Evolutionary conservation across 2,797 vertebrate genomes (phyloP).

Genomic region (Lophotriccus pileatus): DNA sequence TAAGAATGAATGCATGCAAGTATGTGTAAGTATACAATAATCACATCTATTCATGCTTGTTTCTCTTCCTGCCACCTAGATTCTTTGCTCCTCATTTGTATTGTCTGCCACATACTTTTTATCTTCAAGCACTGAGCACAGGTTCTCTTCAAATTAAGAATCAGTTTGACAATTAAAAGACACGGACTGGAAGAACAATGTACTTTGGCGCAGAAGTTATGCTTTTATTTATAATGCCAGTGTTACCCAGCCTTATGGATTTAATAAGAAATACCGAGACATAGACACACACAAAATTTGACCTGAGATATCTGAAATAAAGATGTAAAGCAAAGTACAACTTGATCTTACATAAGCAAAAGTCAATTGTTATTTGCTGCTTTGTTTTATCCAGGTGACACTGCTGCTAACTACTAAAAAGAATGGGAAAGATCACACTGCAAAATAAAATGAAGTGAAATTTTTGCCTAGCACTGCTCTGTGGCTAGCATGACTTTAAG

Average conservation of each 20-base stretch:
- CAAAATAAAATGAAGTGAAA: not conserved
- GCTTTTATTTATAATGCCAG: not conserved
- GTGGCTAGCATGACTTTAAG: not conserved
- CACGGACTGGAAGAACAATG: not conserved
- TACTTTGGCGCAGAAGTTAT: not conserved
- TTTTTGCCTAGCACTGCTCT: not conserved
- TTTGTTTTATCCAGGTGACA: not conserved
- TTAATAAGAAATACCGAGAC: not conserved
- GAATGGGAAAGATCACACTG: not conserved
- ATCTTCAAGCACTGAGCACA: not conserved
- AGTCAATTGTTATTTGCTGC: not conserved
- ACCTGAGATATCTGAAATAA: not conserved
- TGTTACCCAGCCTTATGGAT: not conserved
- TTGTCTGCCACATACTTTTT: not conserved
- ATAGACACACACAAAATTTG: not conserved
- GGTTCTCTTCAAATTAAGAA: not conserved
- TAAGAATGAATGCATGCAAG: not conserved
- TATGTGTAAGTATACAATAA: not conserved
- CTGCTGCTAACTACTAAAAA: not conserved
- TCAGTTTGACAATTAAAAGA: not conserved
- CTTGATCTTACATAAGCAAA: not conserved
- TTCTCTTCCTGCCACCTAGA: not conserved
- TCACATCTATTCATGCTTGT: not conserved
- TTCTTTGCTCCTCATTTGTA: not conserved
- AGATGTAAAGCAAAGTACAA: not conserved